These are phyloP conservation scores for rat (Rattus norvegicus) DNA, from an alignment of 2,113 vertebrate genomes.

Conservation along the genomic window DNA sequence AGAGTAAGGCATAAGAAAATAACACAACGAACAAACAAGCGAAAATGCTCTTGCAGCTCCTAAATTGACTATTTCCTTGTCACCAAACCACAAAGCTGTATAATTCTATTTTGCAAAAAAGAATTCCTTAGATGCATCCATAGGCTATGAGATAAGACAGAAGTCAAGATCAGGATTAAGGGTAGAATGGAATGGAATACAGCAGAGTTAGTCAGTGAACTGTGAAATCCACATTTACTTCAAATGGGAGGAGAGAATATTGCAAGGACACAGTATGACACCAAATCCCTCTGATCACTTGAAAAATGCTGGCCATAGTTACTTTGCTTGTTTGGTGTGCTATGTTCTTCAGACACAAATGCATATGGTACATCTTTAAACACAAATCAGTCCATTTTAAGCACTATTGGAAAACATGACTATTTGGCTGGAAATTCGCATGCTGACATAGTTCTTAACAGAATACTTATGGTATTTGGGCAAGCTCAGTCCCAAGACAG, in stretches of 20 bases:
- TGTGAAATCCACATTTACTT: background rate
- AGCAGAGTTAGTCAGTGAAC: fast-evolving
- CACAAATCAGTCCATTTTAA: background rate
- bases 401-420: background rate
- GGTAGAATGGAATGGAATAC: background rate
- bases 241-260: background rate
- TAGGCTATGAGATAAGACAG: background rate
- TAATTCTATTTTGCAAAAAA: background rate
- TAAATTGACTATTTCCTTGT: background rate
- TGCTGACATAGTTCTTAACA: background rate
- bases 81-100: background rate
- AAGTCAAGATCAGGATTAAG: background rate
- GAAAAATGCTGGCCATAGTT: background rate
- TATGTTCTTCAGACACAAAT: background rate
- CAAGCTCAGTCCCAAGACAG: background rate
- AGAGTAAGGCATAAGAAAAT: fast-evolving
- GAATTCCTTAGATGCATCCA: background rate
- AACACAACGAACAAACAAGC: background rate
- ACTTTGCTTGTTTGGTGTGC: background rate
- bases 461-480: background rate
- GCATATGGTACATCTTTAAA: background rate
- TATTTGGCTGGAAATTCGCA: background rate
- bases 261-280: background rate
- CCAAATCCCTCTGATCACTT: background rate
- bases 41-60: background rate